A percentile compares a stretch with the other conserved stretches of the same genome.
These are phyloP conservation scores for zebrafish (Danio rerio) DNA, from an alignment of 2,113 vertebrate species.

Conservation along the genomic window GRCz12tu NC_133187.1:7905501-7906000, in stretches of 20 bases:
- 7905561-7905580: background rate
- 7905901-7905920: no score
- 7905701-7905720: background rate
- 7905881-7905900: background rate
- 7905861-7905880: background rate
- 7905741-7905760: slow-evolving; percentile 3
- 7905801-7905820: background rate
- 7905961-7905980: no score
- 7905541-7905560: background rate
- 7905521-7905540: slow-evolving; percentile 4
- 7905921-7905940: no score
- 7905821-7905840: background rate
- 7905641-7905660: background rate
- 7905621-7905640: background rate
- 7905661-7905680: background rate
- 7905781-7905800: background rate
- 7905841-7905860: background rate
- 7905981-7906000: no score
- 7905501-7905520: background rate
- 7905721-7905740: background rate
- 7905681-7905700: slow-evolving; percentile 4
- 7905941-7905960: no score
- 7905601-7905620: background rate
- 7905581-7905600: background rate
- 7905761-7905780: background rate